Evolutionary conservation across 2,797 vertebrate species (phyloP).

Genomic region (Lates japonicus): DNA sequence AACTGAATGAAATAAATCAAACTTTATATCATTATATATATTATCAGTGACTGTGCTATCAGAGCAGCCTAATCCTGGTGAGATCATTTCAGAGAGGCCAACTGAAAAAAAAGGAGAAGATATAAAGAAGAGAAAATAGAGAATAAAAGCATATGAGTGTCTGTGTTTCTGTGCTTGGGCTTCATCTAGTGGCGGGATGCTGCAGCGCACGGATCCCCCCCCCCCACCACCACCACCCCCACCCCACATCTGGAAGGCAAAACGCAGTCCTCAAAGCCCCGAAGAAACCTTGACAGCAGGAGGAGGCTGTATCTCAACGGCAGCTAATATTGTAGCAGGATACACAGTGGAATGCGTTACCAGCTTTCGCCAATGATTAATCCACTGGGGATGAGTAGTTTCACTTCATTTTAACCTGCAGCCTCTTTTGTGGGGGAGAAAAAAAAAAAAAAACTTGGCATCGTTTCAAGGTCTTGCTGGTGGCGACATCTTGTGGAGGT

Average conservation of each 20-base stretch:
- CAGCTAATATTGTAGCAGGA: conserved; percentile 22
- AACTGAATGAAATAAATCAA: background rate
- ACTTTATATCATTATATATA: background rate
- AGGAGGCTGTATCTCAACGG: conserved; percentile 44
- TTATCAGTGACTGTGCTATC: background rate
- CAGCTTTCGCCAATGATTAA: conserved; percentile 47
- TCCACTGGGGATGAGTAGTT: background rate
- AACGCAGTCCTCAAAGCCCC: background rate
- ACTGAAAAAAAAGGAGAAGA: background rate
- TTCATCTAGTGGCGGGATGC: conserved; percentile 64
- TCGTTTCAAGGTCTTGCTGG: conserved; percentile 39
- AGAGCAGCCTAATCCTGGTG: background rate
- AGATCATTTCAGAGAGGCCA: background rate
- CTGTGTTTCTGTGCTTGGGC: conserved; percentile 37
- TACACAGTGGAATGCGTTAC: conserved; percentile 1
- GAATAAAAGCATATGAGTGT: background rate
- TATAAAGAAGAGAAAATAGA: background rate
- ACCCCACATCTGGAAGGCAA: conserved; percentile 52
- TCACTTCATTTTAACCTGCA: conserved; percentile 11
- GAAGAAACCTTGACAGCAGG: background rate
- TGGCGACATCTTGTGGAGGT: conserved; percentile 79
- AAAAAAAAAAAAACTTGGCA: conserved; percentile 33
- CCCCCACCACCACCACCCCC: background rate
- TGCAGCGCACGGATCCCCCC: conserved; percentile 25
- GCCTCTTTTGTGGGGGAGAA: background rate